Conservation (phyloP, 1,140 invertebrate genomes). For the Homarus americanus region DNA sequence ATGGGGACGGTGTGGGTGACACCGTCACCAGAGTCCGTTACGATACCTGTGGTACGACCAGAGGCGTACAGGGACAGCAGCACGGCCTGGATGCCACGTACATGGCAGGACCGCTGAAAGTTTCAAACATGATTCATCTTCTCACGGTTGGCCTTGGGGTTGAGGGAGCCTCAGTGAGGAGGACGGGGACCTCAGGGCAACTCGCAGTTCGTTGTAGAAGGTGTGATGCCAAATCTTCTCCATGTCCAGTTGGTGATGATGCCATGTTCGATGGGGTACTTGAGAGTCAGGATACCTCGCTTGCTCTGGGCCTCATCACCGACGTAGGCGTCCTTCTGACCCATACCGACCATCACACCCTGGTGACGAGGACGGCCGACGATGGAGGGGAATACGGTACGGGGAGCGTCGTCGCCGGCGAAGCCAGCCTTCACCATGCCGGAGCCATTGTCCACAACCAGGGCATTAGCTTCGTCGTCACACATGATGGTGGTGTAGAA, state of each 20-base stretch:
- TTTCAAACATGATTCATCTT: too few species aligned
- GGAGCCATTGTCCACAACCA: slow-evolving; percentile 82
- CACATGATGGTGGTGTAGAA: slow-evolving; percentile 33
- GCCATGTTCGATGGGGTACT: slow-evolving; percentile 96
- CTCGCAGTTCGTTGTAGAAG: too few species aligned
- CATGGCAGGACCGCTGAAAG: too few species aligned
- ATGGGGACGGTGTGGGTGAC: too few species aligned
- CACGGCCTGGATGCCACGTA: too few species aligned
- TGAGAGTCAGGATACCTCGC: slow-evolving; percentile 93
- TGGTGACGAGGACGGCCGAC: slow-evolving; percentile 82
- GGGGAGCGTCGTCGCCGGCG: slow-evolving; percentile 92
- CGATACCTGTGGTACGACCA: too few species aligned
- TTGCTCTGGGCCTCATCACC: slow-evolving; percentile 96
- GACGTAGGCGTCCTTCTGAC: slow-evolving; percentile 93
- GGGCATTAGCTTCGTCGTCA: slow-evolving; percentile 23
- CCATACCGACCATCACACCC: slow-evolving; percentile 97
- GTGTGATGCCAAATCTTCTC: too few species aligned
- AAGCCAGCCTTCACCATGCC: slow-evolving; percentile 85
- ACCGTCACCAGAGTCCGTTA: too few species aligned
- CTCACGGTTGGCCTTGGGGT: slow-evolving; percentile 92
- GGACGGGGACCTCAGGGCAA: too few species aligned
- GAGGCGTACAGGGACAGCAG: too few species aligned
- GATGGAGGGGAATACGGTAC: slow-evolving; percentile 93
- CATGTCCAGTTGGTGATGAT: slow-evolving; percentile 98
- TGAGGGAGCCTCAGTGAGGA: too few species aligned